phyloP scores from a whole-genome alignment of 1,140 invertebrate genomes.

The Bombus soroeensis region DNA sequence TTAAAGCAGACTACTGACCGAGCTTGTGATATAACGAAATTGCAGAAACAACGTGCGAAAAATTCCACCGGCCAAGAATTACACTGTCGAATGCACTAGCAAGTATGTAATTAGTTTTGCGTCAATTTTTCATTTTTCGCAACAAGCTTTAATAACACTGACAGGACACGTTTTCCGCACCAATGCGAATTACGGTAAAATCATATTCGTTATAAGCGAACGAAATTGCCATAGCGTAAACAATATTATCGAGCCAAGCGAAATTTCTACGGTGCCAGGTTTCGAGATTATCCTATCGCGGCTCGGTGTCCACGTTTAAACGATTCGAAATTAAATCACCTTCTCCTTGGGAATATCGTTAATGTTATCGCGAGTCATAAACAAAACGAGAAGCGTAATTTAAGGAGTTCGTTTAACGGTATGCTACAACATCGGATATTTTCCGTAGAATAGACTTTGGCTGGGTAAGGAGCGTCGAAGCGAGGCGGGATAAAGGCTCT shows the following conservation, averaged over 20 bases:
- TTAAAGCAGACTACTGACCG: not conserved
- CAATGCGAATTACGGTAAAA: not conserved
- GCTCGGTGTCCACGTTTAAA: too few species aligned
- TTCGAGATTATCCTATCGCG: too few species aligned
- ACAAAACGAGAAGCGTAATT: not conserved
- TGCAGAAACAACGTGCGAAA: not conserved
- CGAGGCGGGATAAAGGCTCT: conserved; percentile 34
- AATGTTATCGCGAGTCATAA: not conserved
- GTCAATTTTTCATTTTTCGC: not conserved
- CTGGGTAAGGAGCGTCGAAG: not conserved
- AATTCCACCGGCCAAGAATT: not conserved
- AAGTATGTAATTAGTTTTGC: not conserved
- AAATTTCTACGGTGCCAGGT: too few species aligned
- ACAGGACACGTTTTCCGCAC: not conserved
- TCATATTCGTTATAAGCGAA: too few species aligned
- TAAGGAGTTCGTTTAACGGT: not conserved
- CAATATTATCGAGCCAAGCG: too few species aligned
- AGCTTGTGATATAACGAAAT: not conserved
- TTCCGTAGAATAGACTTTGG: conserved; percentile 11
- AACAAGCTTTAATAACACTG: not conserved
- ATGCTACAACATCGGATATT: conserved; percentile 7
- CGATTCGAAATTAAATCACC: not conserved
- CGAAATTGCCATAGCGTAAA: too few species aligned
- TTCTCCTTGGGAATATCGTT: not conserved
- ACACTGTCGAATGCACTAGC: not conserved